phyloP scores from a whole-genome alignment of 2,113 vertebrate species.

The Sakesphorus luctuosus region DNA sequence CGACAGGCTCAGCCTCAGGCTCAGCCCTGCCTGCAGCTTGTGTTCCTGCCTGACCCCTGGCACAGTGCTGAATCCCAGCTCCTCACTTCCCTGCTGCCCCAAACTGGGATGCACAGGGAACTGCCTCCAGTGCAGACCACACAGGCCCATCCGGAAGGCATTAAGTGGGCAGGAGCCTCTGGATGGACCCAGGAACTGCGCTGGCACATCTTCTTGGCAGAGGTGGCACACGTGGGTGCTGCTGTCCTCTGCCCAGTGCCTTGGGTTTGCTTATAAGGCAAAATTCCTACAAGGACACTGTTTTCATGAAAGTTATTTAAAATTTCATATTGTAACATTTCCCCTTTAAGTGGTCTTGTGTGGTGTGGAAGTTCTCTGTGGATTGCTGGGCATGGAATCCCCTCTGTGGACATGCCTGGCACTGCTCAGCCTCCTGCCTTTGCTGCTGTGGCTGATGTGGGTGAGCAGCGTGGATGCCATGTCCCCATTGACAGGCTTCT shows the following conservation, averaged over 20 bases:
- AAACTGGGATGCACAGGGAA: not conserved
- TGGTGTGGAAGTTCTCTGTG: not conserved
- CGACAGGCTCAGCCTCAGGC: not conserved
- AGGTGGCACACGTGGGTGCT: accelerated
- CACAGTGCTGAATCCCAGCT: not conserved
- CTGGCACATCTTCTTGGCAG: not conserved
- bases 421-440: not conserved
- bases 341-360: accelerated
- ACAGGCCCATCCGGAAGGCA: accelerated
- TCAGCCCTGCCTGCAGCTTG: not conserved
- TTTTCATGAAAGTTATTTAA: not conserved
- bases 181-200: accelerated
- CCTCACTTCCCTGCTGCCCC: accelerated
- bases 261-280: not conserved
- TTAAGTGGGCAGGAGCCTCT: not conserved
- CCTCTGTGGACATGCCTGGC: not conserved
- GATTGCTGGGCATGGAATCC: not conserved
- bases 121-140: accelerated
- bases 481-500: not conserved
- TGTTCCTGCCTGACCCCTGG: not conserved
- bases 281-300: not conserved
- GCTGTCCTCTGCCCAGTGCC: accelerated
- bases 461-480: accelerated
- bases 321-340: not conserved
- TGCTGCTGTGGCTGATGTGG: not conserved